phyloP scores from a whole-genome alignment of 1,140 invertebrate genomes.

The Carposina sasakii region DNA sequence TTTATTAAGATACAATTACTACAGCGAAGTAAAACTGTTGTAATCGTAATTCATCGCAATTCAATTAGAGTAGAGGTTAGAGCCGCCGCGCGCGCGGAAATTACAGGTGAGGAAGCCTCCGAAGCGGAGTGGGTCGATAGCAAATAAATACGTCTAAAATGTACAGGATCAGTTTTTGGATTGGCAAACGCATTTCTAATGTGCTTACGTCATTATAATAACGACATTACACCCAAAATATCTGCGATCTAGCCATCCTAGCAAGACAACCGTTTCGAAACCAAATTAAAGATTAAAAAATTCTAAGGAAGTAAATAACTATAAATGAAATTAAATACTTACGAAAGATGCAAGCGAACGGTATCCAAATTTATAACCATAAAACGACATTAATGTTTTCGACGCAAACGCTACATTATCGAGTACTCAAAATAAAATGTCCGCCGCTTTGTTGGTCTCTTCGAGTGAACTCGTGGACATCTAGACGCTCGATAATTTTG shows the following conservation, averaged over 20 bases:
- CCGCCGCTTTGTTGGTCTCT: conserved; percentile 73
- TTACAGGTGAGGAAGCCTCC: conserved; percentile 59
- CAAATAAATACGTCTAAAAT: too few species aligned
- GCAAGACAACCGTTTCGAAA: conserved; percentile 50
- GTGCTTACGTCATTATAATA: conserved; percentile 64
- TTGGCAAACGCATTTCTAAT: conserved; percentile 43
- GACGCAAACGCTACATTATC: conserved; percentile 73
- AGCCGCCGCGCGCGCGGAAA: conserved; percentile 68
- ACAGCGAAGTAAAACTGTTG: conserved; percentile 21
- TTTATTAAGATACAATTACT: conserved; percentile 20
- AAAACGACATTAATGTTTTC: conserved; percentile 71
- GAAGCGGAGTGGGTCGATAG: conserved; percentile 62
- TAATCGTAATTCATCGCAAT: conserved; percentile 51
- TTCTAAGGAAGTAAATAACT: conserved; percentile 42
- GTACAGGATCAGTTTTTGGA: too few species aligned
- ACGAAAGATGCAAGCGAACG: conserved; percentile 70
- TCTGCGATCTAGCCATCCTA: conserved; percentile 60
- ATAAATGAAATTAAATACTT: conserved; percentile 52
- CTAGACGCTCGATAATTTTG: conserved; percentile 64
- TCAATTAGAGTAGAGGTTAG: conserved; percentile 70
- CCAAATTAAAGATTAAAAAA: too few species aligned
- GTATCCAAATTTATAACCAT: conserved; percentile 67
- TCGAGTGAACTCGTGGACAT: conserved; percentile 72
- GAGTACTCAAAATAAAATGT: conserved; percentile 74
- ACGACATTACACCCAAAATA: conserved; percentile 62